Evolutionary conservation across 2,113 vertebrate species (phyloP).

Genomic region (Sylvilagus bachmani): DNA sequence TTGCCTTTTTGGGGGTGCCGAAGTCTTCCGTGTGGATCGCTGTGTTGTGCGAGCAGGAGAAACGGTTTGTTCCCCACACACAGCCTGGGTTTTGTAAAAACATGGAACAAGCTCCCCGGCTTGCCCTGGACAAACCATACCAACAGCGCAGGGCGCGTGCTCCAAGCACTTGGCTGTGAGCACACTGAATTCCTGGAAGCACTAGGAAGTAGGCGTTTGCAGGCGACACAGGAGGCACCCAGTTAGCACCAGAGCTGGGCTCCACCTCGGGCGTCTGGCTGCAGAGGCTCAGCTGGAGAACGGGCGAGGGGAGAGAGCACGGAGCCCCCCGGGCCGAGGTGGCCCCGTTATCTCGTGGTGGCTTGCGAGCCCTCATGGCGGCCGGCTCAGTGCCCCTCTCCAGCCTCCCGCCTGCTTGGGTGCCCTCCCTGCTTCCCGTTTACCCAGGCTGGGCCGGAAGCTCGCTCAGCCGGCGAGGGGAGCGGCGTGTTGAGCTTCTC

Average conservation of each 20-base stretch:
- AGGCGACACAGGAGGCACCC: not conserved
- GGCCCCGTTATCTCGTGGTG: not conserved
- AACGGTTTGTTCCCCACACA: too few species aligned
- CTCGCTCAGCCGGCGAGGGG: not conserved
- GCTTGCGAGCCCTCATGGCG: not conserved
- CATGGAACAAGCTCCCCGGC: not conserved
- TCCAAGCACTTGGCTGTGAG: not conserved
- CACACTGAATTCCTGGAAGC: not conserved
- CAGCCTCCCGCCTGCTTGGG: not conserved
- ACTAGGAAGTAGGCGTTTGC: not conserved
- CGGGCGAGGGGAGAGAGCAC: not conserved
- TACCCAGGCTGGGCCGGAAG: not conserved
- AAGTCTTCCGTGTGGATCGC: too few species aligned
- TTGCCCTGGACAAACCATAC: not conserved
- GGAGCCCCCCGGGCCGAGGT: not conserved
- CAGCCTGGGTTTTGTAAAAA: not conserved
- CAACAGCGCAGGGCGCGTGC: not conserved
- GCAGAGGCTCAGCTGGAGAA: not conserved
- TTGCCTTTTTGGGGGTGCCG: too few species aligned
- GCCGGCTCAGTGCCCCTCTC: too few species aligned
- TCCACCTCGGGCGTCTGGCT: not conserved
- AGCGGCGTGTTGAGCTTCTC: not conserved
- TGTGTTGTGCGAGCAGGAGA: too few species aligned
- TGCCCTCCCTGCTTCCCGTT: not conserved
- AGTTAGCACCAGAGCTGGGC: not conserved